Percentiles rank a stretch among this genome's conserved stretches.
Conservation (phyloP, 2,797 vertebrate species). For the Bufotes viridis region DNA sequence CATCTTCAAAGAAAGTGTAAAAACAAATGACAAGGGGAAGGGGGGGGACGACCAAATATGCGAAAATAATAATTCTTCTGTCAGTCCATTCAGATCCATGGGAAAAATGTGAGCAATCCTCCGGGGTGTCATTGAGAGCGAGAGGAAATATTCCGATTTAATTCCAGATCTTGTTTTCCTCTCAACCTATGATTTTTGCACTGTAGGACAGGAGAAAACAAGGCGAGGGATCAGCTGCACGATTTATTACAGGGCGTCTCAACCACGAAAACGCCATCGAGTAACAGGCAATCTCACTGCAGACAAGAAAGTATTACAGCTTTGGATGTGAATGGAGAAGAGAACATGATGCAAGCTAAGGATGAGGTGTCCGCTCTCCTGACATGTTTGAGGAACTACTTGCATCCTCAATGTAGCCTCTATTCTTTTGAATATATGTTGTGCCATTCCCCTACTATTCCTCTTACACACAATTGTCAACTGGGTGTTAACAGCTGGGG, state of each 20-base stretch:
- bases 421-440: no score
- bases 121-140: neutral
- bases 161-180: constrained; percentile 9
- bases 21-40: neutral
- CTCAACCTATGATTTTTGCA: constrained; percentile 12
- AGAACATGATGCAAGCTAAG: no score
- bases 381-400: no score
- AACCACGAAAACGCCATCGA: no score
- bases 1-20: neutral
- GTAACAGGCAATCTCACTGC: neutral
- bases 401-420: no score
- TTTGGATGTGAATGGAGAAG: neutral
- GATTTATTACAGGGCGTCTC: neutral
- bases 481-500: no score
- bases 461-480: no score
- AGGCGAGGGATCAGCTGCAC: neutral
- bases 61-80: neutral
- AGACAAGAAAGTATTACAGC: neutral
- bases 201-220: neutral
- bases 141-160: constrained; percentile 29
- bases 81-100: constrained; percentile 31
- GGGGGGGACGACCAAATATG: neutral
- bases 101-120: constrained; percentile 44
- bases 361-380: no score
- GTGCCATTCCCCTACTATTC: no score